Percentiles rank a stretch among this genome's conserved stretches.
Evolutionary conservation across 2,888 invertebrate genomes (phyloP).

Genomic region (Watsonalla binaria): DNA sequence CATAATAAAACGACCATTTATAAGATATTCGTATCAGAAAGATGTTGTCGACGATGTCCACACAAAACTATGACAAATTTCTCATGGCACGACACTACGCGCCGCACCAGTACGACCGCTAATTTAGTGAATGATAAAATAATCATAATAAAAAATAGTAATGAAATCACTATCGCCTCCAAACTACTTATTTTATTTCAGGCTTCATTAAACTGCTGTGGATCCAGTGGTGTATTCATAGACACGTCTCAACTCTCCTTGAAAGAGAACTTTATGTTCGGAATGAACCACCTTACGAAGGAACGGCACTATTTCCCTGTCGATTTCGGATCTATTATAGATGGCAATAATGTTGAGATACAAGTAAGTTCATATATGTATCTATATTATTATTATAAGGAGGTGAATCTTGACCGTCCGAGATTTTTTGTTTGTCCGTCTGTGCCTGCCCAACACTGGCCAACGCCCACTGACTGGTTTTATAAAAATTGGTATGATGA

Average conservation of each 20-base stretch:
- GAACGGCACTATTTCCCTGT: constrained; percentile 25
- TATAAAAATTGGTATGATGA: too few relatives aligned
- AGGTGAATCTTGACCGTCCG: neutral
- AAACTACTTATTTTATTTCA: constrained; percentile 14
- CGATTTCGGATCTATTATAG: constrained; percentile 38
- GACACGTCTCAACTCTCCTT: constrained; percentile 32
- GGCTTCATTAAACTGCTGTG: constrained; percentile 26
- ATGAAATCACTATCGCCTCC: too few relatives aligned
- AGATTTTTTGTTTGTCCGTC: neutral
- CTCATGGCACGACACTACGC: too few relatives aligned
- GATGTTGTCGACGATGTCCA: too few relatives aligned
- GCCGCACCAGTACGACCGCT: too few relatives aligned
- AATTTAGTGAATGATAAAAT: too few relatives aligned
- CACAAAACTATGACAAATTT: too few relatives aligned
- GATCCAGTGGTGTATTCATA: constrained; percentile 22
- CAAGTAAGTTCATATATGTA: constrained; percentile 25
- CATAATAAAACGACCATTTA: neutral
- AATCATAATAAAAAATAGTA: too few relatives aligned
- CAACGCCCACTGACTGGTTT: too few relatives aligned
- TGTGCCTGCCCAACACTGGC: neutral
- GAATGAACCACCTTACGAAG: constrained; percentile 27
- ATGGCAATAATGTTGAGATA: constrained; percentile 17
- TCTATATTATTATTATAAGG: too few relatives aligned
- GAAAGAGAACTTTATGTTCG: constrained; percentile 30
- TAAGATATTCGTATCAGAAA: neutral